A percentile compares a stretch with the other conserved stretches of the same genome.
These are phyloP conservation scores for Karalla daura DNA, from an alignment of 2,797 vertebrate genomes.

Conservation along the genomic window DNA sequence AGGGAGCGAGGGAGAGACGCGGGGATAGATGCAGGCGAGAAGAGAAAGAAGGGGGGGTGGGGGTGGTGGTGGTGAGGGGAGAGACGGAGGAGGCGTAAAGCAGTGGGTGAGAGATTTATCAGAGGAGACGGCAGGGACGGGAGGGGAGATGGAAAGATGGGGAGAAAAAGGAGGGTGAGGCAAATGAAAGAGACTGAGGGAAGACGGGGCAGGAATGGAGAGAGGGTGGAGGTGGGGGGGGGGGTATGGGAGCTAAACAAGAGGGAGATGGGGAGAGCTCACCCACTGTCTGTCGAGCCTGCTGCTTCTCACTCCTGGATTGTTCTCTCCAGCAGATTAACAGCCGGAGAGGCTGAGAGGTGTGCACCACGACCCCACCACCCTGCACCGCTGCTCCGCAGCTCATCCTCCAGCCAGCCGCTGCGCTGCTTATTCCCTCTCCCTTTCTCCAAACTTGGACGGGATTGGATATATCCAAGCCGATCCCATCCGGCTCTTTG, in stretches of 20 bases:
- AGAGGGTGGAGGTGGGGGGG: background rate
- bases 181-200: constrained; percentile 24
- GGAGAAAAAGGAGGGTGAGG: constrained; percentile 8
- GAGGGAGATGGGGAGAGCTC: constrained; percentile 57
- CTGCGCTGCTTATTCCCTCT: constrained; percentile 15
- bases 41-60: constrained; percentile 12
- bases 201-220: constrained; percentile 11
- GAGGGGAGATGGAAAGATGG: constrained; percentile 43
- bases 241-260: constrained; percentile 47
- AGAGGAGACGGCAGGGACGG: constrained; percentile 58
- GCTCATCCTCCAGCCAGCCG: constrained; percentile 14
- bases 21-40: constrained; percentile 40
- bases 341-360: constrained; percentile 43
- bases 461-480: too few species aligned
- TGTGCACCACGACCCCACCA: background rate
- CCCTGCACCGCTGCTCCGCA: background rate
- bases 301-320: constrained; percentile 51
- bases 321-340: constrained; percentile 53
- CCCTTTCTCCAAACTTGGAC: constrained; percentile 47
- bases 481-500: constrained; percentile 3
- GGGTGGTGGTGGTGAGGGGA: constrained; percentile 55
- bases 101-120: constrained; percentile 68
- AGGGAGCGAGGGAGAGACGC: constrained; percentile 25
- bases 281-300: constrained; percentile 40
- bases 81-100: constrained; percentile 59